phyloP scores from a whole-genome alignment of 2,888 invertebrate genomes.

The Tachystola acroxantha region DNA sequence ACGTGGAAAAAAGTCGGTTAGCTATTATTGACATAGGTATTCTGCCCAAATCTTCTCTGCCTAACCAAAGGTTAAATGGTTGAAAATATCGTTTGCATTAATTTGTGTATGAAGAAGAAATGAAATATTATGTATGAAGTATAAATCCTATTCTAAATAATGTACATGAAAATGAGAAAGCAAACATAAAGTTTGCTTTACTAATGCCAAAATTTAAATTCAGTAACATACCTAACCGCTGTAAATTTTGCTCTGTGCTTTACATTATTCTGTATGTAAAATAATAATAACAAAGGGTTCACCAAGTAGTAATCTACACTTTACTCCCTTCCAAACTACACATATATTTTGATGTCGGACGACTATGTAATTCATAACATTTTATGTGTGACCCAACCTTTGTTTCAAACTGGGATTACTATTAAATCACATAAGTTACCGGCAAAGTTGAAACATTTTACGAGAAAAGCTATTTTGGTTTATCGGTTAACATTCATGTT shows the following conservation, averaged over 20 bases:
- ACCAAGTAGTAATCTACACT: slow-evolving; percentile 36
- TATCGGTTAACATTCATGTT: slow-evolving; percentile 42
- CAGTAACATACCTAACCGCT: slow-evolving; percentile 24
- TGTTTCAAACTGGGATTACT: slow-evolving; percentile 38
- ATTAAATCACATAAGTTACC: slow-evolving; percentile 39
- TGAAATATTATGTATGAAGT: no score
- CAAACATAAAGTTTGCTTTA: no score
- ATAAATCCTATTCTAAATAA: no score
- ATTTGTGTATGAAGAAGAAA: no score
- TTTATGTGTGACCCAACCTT: slow-evolving; percentile 42
- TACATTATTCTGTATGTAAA: slow-evolving; percentile 36
- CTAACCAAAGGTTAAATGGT: no score
- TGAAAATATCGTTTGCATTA: no score
- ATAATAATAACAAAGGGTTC: slow-evolving; percentile 32
- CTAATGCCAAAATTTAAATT: slow-evolving; percentile 25
- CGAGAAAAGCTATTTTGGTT: slow-evolving; percentile 41
- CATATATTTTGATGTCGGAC: slow-evolving; percentile 34
- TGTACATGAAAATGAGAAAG: no score
- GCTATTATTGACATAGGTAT: no score
- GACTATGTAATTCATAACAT: slow-evolving; percentile 43
- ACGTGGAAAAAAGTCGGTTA: no score
- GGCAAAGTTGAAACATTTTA: slow-evolving; percentile 33
- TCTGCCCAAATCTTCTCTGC: no score
- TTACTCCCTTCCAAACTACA: slow-evolving; percentile 38
- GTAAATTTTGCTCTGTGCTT: slow-evolving; percentile 35